Base-by-base conservation (phyloP, 2,113 vertebrate genomes). In the Zosterops borbonicus region DNA sequence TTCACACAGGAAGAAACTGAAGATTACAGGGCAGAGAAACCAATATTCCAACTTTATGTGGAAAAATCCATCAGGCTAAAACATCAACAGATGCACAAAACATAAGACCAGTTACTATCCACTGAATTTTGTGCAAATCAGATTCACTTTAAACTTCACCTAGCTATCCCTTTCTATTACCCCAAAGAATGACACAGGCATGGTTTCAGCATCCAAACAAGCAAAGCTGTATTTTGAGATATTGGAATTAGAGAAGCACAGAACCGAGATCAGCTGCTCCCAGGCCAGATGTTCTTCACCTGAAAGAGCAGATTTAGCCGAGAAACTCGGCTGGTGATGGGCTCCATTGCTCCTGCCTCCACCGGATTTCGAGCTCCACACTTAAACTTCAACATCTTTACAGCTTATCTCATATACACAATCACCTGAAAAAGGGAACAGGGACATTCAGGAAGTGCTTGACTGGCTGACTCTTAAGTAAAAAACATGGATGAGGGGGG, bases 361-460 rank as follows among this genome's bases (percentile, higher is more conserved):
- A 33, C 85, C 2, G 93, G 47, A 50, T 76, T 98, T 15, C 98
- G 98, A 33, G 93, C 96, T 35, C 98, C 98, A 84, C 98, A 99
- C 84, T 99, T 99, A 82, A 99, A 99, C 96, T 99, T 99, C 97
- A 99, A 60, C 99, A 99, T 99, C 91, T 50, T 95, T 81, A 63
- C 25, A 27, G 19, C 8, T 37, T 83, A 88, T 14, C 31, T 31
- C 7, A 15, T 15, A 1, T 8, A 27, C 70, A 37, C 12, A 10
- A 23, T 2, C 67, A 28, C 50, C 93, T 96, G 81, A 17, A 64
- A 89, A 46, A 87, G 3, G 47, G 11, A 79, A 60, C 2, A 6
- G 22, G n/a, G 47, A 20, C 65, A 14, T 42, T 76, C 31, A 88
- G 21, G 27, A 50, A 25, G 17, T 11, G 9, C 5, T 28, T 14